Evolutionary conservation across 2,113 vertebrate species (phyloP).

Genomic region (Lanius ludovicianus): DNA sequence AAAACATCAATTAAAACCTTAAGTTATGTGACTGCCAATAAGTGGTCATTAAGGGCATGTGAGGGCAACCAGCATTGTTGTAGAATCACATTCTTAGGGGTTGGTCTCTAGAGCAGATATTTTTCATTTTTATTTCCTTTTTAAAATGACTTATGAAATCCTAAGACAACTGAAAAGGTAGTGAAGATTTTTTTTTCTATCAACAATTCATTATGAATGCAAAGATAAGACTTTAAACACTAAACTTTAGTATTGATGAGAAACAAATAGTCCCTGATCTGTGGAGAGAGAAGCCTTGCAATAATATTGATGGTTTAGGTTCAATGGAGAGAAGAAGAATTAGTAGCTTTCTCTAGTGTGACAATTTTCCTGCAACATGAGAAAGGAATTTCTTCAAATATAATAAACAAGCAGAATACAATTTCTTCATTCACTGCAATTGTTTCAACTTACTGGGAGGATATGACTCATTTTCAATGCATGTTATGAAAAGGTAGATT

Average conservation of each 20-base stretch:
- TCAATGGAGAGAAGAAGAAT: neutral
- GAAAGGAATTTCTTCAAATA: neutral
- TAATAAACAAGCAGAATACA: neutral
- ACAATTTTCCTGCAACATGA: neutral
- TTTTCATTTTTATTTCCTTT: conserved; percentile 37
- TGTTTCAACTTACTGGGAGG: neutral
- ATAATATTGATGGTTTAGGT: neutral
- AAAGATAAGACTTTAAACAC: neutral
- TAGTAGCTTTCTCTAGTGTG: neutral
- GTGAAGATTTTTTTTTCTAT: neutral
- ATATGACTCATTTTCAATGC: neutral
- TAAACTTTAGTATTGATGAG: neutral
- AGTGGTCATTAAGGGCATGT: conserved; percentile 41
- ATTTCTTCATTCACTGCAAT: neutral
- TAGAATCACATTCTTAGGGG: neutral
- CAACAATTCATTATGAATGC: neutral
- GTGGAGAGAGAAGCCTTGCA: neutral
- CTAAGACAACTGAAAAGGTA: neutral
- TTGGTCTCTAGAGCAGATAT: neutral
- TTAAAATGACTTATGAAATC: neutral
- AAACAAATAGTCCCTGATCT: neutral
- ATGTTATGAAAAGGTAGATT: neutral
- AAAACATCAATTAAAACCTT: conserved; percentile 45
- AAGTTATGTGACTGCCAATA: conserved; percentile 59
- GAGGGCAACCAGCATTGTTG: neutral